phyloP scores from a whole-genome alignment of 2,113 vertebrate species.

The Progne subis region DNA sequence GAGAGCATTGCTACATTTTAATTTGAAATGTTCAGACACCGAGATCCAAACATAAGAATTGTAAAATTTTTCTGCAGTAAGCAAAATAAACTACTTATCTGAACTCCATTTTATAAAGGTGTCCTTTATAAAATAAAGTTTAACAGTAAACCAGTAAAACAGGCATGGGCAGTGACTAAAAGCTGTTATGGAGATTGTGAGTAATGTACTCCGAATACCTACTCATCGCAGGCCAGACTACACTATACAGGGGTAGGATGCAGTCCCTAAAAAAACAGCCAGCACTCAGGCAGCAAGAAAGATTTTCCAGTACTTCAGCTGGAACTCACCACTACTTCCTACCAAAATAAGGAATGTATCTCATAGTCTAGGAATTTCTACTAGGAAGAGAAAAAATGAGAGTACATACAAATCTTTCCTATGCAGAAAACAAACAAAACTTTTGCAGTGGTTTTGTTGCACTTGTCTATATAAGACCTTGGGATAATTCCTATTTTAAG shows the following conservation, averaged over 20 bases:
- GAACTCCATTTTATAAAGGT: background rate
- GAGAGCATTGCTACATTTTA: background rate
- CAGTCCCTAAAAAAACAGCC: constrained; percentile 30
- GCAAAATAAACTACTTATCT: background rate
- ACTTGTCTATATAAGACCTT: background rate
- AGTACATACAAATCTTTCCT: background rate
- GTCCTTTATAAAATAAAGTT: background rate
- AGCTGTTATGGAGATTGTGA: no score
- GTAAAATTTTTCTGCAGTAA: background rate
- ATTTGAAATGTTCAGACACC: background rate
- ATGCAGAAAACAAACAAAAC: background rate
- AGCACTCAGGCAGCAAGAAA: constrained; percentile 10
- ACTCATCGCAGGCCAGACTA: background rate
- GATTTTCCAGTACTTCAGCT: constrained; percentile 66
- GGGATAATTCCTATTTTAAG: background rate
- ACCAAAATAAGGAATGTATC: constrained; percentile 22
- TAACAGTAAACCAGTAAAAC: background rate
- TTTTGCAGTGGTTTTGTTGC: background rate
- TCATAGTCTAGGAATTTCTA: constrained; percentile 68
- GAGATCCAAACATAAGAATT: background rate
- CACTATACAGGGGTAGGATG: background rate
- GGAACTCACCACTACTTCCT: constrained; percentile 32
- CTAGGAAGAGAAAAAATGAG: background rate
- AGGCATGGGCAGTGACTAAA: background rate
- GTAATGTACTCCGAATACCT: background rate